These are phyloP conservation scores for Amphipoea lucens DNA, from an alignment of 2,888 invertebrate species.

Conservation along the genomic window DNA sequence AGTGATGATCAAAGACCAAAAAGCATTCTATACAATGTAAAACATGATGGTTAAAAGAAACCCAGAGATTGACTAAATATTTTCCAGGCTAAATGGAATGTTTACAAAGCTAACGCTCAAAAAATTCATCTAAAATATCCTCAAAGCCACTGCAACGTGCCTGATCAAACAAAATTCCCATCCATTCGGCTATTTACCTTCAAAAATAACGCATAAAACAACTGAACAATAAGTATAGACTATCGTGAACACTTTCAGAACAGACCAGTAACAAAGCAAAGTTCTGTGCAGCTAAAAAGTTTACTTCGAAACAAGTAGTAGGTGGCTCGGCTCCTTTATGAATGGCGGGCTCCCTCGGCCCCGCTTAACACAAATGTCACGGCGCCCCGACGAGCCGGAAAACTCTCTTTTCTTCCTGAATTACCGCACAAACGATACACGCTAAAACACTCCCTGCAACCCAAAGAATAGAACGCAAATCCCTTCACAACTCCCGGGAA, in stretches of 20 bases:
- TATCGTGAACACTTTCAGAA: slow-evolving; percentile 60
- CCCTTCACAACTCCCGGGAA: slow-evolving; percentile 67
- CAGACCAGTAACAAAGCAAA: slow-evolving; percentile 65
- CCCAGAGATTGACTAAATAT: not conserved
- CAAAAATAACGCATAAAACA: slow-evolving; percentile 42
- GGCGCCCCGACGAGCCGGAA: slow-evolving; percentile 88
- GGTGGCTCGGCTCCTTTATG: slow-evolving; percentile 83
- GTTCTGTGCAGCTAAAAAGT: slow-evolving; percentile 78
- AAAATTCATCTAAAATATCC: slow-evolving; percentile 22
- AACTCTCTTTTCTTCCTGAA: slow-evolving; percentile 90
- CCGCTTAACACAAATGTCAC: slow-evolving; percentile 90
- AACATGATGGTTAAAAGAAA: not conserved
- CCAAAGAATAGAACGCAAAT: slow-evolving; percentile 70
- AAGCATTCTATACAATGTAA: not conserved
- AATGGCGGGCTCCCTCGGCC: slow-evolving; percentile 86
- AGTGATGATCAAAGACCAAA: not conserved
- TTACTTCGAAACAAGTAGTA: slow-evolving; percentile 83
- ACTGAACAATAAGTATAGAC: slow-evolving; percentile 41
- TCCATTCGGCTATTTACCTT: slow-evolving; percentile 16
- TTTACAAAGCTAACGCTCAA: slow-evolving; percentile 13
- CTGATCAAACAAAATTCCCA: slow-evolving; percentile 36
- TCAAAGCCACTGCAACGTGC: slow-evolving; percentile 1
- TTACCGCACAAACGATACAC: slow-evolving; percentile 75
- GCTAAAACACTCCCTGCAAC: slow-evolving; percentile 73
- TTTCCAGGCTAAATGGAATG: not conserved